Evolutionary conservation across 37 sponge, comb jelly and placozoan species (phyloP).

Genomic region (Petrosia ficiformis): DNA sequence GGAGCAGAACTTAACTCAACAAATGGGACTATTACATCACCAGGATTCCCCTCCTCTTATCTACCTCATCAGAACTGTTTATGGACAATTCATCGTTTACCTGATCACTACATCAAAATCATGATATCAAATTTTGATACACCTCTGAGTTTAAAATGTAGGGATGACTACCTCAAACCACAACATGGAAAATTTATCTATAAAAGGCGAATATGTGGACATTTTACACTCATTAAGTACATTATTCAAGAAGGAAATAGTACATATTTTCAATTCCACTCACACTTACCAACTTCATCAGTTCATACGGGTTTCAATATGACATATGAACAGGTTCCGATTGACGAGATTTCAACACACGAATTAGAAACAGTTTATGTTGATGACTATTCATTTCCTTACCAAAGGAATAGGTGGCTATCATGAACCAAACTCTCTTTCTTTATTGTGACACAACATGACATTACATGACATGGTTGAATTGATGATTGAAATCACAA

Average conservation of each 20-base stretch:
- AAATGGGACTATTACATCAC: constrained; percentile 26
- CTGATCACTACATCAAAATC: constrained; percentile 23
- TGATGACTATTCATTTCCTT: background rate
- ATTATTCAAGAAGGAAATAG: background rate
- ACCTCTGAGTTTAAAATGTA: background rate
- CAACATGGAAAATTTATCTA: constrained; percentile 24
- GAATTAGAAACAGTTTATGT: constrained; percentile 20
- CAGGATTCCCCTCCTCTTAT: constrained; percentile 35
- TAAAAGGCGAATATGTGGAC: constrained; percentile 29
- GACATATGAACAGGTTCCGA: constrained; percentile 10
- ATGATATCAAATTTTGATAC: constrained; percentile 25
- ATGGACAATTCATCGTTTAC: constrained; percentile 17
- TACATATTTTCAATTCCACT: constrained; percentile 7
- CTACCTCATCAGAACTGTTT: constrained; percentile 38
- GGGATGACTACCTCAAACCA: constrained; percentile 33
- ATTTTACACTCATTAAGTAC: constrained; percentile 20
- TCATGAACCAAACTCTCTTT: no score
- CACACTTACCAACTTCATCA: background rate
- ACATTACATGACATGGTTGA: no score
- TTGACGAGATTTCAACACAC: background rate
- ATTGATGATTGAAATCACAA: no score
- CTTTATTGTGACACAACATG: no score
- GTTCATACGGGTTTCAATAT: constrained; percentile 10
- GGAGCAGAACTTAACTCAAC: background rate
- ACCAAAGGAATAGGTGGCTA: no score